A percentile compares a stretch with the other conserved stretches of the same genome.
phyloP scores from a whole-genome alignment of 2,797 vertebrate species.

The Thaleichthys pacificus region DNA sequence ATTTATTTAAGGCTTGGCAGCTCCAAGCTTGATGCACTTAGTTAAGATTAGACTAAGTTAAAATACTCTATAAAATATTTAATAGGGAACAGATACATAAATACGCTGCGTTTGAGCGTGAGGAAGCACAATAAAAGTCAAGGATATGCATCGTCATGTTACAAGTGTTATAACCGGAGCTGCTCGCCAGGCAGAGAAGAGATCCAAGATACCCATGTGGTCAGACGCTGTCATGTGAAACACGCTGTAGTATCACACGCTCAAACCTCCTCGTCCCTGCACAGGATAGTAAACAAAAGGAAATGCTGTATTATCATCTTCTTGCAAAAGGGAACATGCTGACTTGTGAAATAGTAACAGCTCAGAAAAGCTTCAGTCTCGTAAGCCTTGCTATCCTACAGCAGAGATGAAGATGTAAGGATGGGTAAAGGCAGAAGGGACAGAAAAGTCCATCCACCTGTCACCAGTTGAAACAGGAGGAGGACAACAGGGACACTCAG shows the following conservation, averaged over 20 bases:
- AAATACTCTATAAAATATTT: slow-evolving; percentile 33
- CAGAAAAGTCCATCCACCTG: too few relatives aligned
- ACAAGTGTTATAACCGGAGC: neutral
- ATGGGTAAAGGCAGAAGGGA: too few relatives aligned
- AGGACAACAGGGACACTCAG: too few relatives aligned
- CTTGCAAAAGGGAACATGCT: too few relatives aligned
- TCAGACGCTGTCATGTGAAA: neutral
- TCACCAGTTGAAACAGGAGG: too few relatives aligned
- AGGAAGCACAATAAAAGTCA: slow-evolving; percentile 1
- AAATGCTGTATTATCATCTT: too few relatives aligned
- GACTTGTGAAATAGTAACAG: too few relatives aligned
- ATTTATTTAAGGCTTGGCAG: slow-evolving; percentile 30
- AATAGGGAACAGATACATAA: slow-evolving; percentile 17
- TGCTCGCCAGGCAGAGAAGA: neutral
- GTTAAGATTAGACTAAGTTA: slow-evolving; percentile 29
- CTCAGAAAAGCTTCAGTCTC: too few relatives aligned
- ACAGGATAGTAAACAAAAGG: neutral
- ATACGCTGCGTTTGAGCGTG: neutral
- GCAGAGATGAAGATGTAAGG: too few relatives aligned
- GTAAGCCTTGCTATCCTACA: too few relatives aligned
- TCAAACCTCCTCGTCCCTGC: neutral
- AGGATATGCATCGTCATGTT: neutral
- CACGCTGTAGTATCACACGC: neutral
- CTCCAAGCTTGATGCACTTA: slow-evolving; percentile 19
- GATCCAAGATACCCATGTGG: neutral